These are phyloP conservation scores for Danio kyathit DNA, from an alignment of 2,797 vertebrate species.

Conservation along the genomic window DNA sequence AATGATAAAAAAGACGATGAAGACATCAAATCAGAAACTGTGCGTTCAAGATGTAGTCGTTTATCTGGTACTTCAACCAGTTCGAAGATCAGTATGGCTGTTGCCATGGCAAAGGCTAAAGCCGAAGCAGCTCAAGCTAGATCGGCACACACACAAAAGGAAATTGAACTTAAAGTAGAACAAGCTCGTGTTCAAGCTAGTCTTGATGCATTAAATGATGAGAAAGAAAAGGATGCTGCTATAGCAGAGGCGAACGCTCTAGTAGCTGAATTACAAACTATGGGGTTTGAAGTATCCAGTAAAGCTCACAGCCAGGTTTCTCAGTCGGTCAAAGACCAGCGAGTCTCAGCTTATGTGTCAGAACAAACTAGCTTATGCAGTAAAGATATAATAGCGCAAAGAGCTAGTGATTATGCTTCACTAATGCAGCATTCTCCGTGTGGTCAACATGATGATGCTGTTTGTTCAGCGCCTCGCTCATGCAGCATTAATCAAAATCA, in stretches of 20 bases:
- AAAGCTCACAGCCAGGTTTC: background rate
- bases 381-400: background rate
- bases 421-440: background rate
- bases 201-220: constrained; percentile 33
- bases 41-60: background rate
- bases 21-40: constrained; percentile 3
- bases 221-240: constrained; percentile 40
- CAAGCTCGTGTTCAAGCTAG: constrained; percentile 20
- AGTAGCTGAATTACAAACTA: background rate
- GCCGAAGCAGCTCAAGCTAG: constrained; percentile 5
- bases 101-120: background rate
- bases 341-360: background rate
- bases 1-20: constrained; percentile 8
- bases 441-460: background rate
- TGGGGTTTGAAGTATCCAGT: constrained; percentile 22
- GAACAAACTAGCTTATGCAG: constrained; percentile 6
- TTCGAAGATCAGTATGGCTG: background rate
- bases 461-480: background rate
- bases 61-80: background rate
- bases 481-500: background rate
- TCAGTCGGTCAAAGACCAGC: constrained; percentile 8
- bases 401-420: background rate
- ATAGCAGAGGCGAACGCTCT: background rate
- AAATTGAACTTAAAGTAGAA: constrained; percentile 1
- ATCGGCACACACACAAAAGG: background rate